These are phyloP conservation scores for Oncorhynchus keta DNA, from an alignment of 2,113 vertebrate genomes.

Conservation along the genomic window DNA sequence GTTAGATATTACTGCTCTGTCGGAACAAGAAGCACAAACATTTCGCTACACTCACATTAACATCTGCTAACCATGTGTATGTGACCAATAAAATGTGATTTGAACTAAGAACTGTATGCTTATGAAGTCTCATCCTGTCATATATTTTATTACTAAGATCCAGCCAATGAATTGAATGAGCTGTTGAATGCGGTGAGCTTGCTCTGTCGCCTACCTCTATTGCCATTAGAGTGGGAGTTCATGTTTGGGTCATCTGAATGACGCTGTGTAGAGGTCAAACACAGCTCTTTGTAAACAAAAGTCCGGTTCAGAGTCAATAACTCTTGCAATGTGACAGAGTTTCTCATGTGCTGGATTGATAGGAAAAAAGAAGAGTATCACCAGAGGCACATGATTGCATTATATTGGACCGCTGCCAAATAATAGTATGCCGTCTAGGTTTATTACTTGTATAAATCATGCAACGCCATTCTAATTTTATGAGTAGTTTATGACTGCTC, in stretches of 20 bases:
- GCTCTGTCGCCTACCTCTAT: neutral
- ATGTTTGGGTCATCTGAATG: neutral
- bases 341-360: no score
- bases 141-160: neutral
- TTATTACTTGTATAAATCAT: neutral
- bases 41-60: no score
- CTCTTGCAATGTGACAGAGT: neutral
- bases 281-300: neutral
- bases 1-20: no score
- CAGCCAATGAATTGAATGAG: neutral
- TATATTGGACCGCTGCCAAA: no score
- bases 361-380: no score
- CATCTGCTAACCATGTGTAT: no score
- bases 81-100: no score
- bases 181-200: neutral
- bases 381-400: no score
- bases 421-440: no score
- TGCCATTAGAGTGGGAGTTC: neutral
- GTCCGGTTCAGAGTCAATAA: neutral
- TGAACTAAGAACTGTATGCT: neutral
- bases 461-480: neutral
- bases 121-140: neutral
- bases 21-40: no score
- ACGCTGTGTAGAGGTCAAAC: neutral
- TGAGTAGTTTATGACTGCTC: neutral